These are phyloP conservation scores for Lasioglossum lativentre DNA, from an alignment of 2,888 invertebrate genomes.

Conservation along the genomic window DNA sequence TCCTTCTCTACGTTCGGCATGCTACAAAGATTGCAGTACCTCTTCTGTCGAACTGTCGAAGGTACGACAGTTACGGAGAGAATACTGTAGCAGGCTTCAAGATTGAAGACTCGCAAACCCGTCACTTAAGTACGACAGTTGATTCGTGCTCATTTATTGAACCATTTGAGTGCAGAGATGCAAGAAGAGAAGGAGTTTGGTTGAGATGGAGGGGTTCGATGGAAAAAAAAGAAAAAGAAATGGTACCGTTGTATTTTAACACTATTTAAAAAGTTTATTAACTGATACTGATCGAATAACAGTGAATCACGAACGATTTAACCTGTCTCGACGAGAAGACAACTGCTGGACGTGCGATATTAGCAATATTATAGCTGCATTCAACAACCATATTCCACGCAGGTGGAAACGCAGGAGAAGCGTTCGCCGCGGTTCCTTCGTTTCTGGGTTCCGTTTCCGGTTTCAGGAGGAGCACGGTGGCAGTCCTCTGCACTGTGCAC, in stretches of 20 bases:
- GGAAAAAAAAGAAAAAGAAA: constrained; percentile 18
- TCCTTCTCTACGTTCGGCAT: too few species aligned
- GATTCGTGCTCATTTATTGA: constrained; percentile 6
- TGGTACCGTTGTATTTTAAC: constrained; percentile 40
- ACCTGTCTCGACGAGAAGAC: constrained; percentile 43
- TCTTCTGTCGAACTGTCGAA: too few species aligned
- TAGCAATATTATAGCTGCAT: constrained; percentile 8
- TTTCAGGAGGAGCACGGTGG: constrained; percentile 27
- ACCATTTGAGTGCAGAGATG: constrained; percentile 44
- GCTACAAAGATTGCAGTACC: too few species aligned
- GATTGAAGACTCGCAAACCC: background rate
- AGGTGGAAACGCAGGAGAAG: constrained; percentile 26
- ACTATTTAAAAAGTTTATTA: constrained; percentile 62
- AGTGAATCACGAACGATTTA: constrained; percentile 50
- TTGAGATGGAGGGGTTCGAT: constrained; percentile 24
- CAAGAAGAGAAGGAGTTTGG: background rate
- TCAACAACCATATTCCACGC: constrained; percentile 35
- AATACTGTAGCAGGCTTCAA: background rate
- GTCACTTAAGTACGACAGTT: constrained; percentile 1
- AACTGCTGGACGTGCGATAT: constrained; percentile 31
- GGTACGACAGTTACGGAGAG: too few species aligned
- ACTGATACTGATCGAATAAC: constrained; percentile 56
- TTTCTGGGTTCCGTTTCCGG: constrained; percentile 33
- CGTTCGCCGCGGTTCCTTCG: constrained; percentile 26
- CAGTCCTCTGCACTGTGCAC: constrained; percentile 33